A percentile compares a stretch with the other conserved stretches of the same genome.
Conservation (phyloP, 2,888 invertebrate genomes). For the Scaptomyza cyrtandrae region DNA sequence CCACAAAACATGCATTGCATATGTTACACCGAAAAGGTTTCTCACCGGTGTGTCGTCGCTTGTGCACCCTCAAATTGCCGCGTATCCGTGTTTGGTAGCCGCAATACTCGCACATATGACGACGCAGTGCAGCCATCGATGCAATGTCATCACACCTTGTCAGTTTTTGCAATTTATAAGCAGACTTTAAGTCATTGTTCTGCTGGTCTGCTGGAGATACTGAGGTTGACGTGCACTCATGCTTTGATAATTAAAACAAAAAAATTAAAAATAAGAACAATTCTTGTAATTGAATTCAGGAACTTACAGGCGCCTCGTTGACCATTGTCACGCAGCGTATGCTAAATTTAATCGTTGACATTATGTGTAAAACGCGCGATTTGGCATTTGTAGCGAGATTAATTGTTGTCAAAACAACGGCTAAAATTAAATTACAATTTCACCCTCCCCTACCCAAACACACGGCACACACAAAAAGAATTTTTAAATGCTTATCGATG, state of each 20-base stretch:
- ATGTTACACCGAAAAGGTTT: constrained; percentile 60
- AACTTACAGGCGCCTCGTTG: constrained; percentile 34
- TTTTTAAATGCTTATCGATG: neutral
- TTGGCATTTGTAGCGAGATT: constrained; percentile 70
- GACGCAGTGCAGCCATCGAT: constrained; percentile 34
- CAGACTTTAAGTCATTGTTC: neutral
- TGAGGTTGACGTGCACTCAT: neutral
- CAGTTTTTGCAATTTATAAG: neutral
- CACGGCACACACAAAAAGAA: neutral
- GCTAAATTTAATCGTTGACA: constrained; percentile 75
- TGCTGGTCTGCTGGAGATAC: neutral
- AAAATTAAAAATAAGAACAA: neutral
- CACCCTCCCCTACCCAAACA: neutral
- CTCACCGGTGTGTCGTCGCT: constrained; percentile 68
- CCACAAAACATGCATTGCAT: constrained; percentile 64
- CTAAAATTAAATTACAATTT: constrained; percentile 64
- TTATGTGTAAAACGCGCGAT: constrained; percentile 59
- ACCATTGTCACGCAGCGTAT: constrained; percentile 47
- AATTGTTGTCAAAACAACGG: constrained; percentile 66
- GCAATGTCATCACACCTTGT: neutral
- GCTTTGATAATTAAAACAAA: constrained; percentile 3
- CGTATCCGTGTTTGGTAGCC: constrained; percentile 64
- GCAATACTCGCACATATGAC: constrained; percentile 73
- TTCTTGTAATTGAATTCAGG: neutral
- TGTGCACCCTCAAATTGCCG: constrained; percentile 66